Conservation (phyloP, 2,113 vertebrate genomes). For the Paramormyrops kingsleyae region DNA sequence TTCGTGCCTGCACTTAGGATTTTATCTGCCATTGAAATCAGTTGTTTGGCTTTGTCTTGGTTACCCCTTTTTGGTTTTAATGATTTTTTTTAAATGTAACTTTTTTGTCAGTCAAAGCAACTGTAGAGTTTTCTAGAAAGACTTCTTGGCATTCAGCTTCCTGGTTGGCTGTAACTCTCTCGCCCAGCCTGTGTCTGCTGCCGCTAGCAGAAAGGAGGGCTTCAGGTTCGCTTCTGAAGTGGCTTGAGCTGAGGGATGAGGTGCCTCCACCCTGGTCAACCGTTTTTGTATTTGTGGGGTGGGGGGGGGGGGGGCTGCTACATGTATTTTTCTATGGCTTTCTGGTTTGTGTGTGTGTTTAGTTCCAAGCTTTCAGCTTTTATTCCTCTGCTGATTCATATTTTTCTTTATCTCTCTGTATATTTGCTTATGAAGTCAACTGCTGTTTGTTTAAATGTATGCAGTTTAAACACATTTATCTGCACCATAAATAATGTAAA, state of each 20-base stretch:
- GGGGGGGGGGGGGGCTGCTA: background rate
- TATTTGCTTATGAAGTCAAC: background rate
- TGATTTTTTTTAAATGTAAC: background rate
- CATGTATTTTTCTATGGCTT: background rate
- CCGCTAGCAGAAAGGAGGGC: background rate
- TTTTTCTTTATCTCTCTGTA: background rate
- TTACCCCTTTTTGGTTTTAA: background rate
- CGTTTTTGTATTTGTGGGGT: background rate
- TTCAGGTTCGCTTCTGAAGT: background rate
- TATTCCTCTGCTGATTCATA: background rate
- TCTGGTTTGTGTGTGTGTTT: background rate
- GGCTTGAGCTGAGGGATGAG: background rate
- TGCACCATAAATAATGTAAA: background rate
- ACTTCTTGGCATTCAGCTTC: background rate
- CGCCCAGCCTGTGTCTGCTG: background rate
- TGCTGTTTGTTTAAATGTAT: background rate
- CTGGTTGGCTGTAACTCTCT: background rate
- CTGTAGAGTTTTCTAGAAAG: background rate
- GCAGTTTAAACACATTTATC: background rate
- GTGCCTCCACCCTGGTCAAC: background rate
- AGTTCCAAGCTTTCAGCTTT: background rate
- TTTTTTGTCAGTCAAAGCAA: background rate
- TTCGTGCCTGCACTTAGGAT: background rate
- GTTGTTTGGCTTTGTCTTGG: background rate
- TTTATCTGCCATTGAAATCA: background rate